These are phyloP conservation scores for Macrobrachium rosenbergii DNA, from an alignment of 1,140 invertebrate genomes.

Conservation along the genomic window DNA sequence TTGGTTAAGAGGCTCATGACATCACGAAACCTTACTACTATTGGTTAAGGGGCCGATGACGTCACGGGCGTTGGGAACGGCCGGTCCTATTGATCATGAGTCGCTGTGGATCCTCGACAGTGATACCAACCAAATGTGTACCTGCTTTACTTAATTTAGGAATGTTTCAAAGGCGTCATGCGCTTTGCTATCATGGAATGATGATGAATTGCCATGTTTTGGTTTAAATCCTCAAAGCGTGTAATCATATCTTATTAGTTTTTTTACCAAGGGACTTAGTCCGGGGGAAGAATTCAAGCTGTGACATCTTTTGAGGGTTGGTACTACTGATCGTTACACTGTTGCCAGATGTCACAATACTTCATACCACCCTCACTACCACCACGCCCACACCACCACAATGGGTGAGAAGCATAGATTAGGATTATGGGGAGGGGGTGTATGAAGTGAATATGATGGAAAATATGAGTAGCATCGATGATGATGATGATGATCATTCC, in stretches of 20 bases:
- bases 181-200: no score
- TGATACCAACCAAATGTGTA: constrained; percentile 15
- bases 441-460: no score
- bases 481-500: no score
- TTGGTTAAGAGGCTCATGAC: background rate
- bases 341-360: constrained; percentile 16
- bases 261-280: background rate
- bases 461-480: no score
- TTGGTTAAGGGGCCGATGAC: constrained; percentile 8
- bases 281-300: background rate
- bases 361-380: background rate
- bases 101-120: constrained; percentile 7
- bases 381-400: background rate
- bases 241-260: background rate
- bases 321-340: background rate
- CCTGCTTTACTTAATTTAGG: background rate
- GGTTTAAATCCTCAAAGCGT: no score
- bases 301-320: constrained; percentile 14
- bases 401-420: no score
- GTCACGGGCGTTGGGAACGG: constrained; percentile 12
- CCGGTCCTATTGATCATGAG: constrained; percentile 20
- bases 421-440: no score
- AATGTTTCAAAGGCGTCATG: no score
- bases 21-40: background rate
- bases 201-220: no score